phyloP scores from a whole-genome alignment of 2,797 vertebrate genomes.

The Malacoctenus gilli region DNA sequence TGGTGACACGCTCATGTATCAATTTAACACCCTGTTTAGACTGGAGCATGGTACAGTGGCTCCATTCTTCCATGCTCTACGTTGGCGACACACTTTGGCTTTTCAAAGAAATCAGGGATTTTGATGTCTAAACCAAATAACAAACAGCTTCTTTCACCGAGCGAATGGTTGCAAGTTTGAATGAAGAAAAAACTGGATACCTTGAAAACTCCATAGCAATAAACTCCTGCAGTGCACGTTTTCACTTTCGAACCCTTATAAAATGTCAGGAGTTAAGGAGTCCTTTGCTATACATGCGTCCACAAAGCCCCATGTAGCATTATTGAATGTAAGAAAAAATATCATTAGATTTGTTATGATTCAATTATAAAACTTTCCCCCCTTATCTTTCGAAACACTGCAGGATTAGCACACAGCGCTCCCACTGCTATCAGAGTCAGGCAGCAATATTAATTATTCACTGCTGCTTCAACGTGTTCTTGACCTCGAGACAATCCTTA shows the following conservation, averaged over 20 bases:
- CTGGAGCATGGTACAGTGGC: neutral
- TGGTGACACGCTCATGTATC: slow-evolving; percentile 58
- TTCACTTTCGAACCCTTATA: too few relatives aligned
- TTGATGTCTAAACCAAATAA: too few relatives aligned
- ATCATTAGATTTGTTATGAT: slow-evolving; percentile 13
- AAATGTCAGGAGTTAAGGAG: too few relatives aligned
- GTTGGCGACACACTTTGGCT: too few relatives aligned
- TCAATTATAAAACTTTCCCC: slow-evolving; percentile 16
- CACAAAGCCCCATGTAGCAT: neutral
- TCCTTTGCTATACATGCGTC: slow-evolving; percentile 4
- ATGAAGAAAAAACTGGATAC: too few relatives aligned
- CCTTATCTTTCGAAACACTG: slow-evolving; percentile 10
- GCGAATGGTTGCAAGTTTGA: too few relatives aligned
- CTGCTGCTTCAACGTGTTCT: neutral
- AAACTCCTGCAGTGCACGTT: too few relatives aligned
- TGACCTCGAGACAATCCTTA: slow-evolving; percentile 3
- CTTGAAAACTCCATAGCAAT: too few relatives aligned
- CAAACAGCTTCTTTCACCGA: too few relatives aligned
- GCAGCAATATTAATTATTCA: slow-evolving; percentile 12
- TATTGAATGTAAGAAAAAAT: slow-evolving; percentile 5
- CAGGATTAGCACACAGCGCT: slow-evolving; percentile 8
- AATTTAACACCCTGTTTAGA: slow-evolving; percentile 33
- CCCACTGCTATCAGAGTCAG: neutral
- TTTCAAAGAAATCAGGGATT: too few relatives aligned
- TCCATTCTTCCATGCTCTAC: too few relatives aligned